These are phyloP conservation scores for Synergus itoensis DNA, from an alignment of 2,888 invertebrate genomes.

Conservation along the genomic window DNA sequence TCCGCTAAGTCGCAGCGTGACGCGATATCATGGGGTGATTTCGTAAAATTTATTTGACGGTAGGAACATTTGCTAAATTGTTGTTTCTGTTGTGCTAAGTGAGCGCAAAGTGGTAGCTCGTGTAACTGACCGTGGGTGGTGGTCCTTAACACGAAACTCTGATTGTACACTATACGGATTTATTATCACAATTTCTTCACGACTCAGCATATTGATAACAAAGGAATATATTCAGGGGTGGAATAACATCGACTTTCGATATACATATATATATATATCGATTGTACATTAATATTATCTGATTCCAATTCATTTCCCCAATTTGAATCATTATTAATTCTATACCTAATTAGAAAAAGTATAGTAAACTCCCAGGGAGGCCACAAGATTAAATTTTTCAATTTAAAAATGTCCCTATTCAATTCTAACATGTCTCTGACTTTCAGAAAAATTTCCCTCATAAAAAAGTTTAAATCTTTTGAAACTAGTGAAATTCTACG, in stretches of 20 bases:
- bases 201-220: neutral
- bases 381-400: too few relatives aligned
- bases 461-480: too few relatives aligned
- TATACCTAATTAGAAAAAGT: too few relatives aligned
- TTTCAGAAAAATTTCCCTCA: too few relatives aligned
- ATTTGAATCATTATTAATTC: too few relatives aligned
- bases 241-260: neutral
- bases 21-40: constrained; percentile 47
- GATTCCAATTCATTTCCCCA: neutral
- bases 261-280: too few relatives aligned
- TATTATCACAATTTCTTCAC: constrained; percentile 22
- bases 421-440: too few relatives aligned
- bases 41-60: constrained; percentile 53
- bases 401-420: too few relatives aligned
- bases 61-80: constrained; percentile 46
- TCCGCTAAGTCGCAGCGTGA: constrained; percentile 26
- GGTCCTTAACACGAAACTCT: constrained; percentile 48
- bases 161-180: constrained; percentile 15
- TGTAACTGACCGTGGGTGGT: constrained; percentile 72
- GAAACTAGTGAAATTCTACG: too few relatives aligned
- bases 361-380: too few relatives aligned
- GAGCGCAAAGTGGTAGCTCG: constrained; percentile 75
- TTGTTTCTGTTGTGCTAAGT: constrained; percentile 66
- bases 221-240: neutral
- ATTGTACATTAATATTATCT: neutral